Base-by-base conservation (phyloP, 2,888 invertebrate species). In the Tetropium fuscum region DNA sequence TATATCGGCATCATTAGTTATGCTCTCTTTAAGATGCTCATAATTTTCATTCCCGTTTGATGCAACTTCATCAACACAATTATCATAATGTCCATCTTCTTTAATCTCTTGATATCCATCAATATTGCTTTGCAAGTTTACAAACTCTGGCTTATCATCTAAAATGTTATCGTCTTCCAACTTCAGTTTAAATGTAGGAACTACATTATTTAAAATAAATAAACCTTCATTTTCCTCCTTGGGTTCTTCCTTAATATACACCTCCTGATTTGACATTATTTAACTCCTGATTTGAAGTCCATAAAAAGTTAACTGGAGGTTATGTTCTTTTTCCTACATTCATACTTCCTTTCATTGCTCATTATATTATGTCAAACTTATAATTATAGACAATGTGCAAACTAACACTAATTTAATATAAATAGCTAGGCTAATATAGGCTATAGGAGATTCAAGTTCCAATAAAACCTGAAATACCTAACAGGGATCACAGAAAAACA, bases 91-190 rank as follows among this genome's bases (percentile, higher is more conserved):
- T 18, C 16, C 8, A 16, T 16, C 51, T 3, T 27, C n/a, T 25
- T 20, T 22, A 25, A 25, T 18, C 11, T 8, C 13, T n/a, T 5
- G 16, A 44, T 30, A 13, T 8, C 16, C 40, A 40, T 25, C 36
- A 18, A 27, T 11, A 36, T 13, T 40, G 30, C 51, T 38, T 40
- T 38, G 16, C 11, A 51, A 40, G 18, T 40, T 51, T 6, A 51
- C 36, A 51, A 40, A 51, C 10, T 51, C 51, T 22, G 51, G 51
- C 19, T 34, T 51, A 22, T 51, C 51, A 4, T 51, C 40, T 40
- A 40, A 16, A n/a, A 48, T 15, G 6, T 25, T 51, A 20, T 51
- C 51, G 18, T 38, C 51, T 27, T 51, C 51, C 15, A 51, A 18
- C 30, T 51, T 51, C 3, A 51, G 10, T 27, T 1, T 20, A 7